These are phyloP conservation scores for Crocidura indochinensis DNA, from an alignment of 2,797 vertebrate species.

Conservation along the genomic window DNA sequence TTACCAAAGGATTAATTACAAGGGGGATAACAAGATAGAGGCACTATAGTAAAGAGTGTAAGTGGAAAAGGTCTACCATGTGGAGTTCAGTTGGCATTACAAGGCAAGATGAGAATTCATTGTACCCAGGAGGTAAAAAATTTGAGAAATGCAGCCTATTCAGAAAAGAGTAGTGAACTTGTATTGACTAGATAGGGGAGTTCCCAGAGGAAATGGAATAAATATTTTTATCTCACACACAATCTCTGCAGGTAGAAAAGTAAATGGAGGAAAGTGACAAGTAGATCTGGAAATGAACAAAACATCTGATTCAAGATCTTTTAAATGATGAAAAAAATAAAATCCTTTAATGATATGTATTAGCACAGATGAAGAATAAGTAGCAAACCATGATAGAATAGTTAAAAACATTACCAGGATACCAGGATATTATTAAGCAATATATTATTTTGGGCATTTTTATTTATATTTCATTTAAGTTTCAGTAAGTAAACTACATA, in stretches of 20 bases:
- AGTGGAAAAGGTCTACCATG: no score
- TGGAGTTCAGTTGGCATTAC: no score
- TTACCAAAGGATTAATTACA: no score
- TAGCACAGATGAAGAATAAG: not conserved
- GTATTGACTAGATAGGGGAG: not conserved
- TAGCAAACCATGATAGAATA: not conserved
- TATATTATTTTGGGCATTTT: conserved; percentile 15
- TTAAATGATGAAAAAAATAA: not conserved
- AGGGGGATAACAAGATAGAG: no score
- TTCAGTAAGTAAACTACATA: not conserved
- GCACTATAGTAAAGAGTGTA: no score
- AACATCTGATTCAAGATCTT: not conserved
- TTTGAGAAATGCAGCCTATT: not conserved
- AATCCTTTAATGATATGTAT: no score
- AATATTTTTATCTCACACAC: not conserved
- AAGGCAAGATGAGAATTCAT: not conserved
- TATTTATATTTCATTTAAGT: not conserved
- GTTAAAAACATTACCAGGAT: not conserved
- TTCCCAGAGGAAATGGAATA: not conserved
- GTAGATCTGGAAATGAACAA: not conserved
- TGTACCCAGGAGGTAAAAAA: not conserved
- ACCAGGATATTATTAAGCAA: not conserved
- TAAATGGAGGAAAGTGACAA: not conserved
- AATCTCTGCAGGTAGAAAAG: not conserved
- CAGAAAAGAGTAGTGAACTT: not conserved